These are phyloP conservation scores for Physella acuta DNA, from an alignment of 1,140 invertebrate genomes.

Conservation along the genomic window DNA sequence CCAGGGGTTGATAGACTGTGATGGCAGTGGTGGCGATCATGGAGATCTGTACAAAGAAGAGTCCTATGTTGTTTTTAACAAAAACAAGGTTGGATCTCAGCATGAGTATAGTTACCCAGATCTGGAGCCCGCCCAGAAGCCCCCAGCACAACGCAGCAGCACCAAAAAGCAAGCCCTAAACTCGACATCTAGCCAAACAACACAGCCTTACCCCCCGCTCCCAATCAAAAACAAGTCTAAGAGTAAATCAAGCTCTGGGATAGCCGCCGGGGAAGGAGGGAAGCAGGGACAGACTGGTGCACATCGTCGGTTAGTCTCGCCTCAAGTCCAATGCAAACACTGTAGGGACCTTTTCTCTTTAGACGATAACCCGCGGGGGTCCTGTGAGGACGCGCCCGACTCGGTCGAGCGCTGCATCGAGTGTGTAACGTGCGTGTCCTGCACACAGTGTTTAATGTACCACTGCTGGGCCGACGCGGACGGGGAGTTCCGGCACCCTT, in stretches of 20 bases:
- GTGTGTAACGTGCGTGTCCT: conserved; percentile 76
- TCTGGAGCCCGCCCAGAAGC: conserved; percentile 49
- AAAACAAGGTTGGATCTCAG: conserved; percentile 45
- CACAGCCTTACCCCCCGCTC: conserved; percentile 43
- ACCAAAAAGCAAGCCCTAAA: conserved; percentile 33
- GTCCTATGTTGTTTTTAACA: conserved; percentile 82
- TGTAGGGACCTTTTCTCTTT: conserved; percentile 65
- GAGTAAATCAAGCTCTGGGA: conserved; percentile 9
- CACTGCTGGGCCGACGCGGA: conserved; percentile 83
- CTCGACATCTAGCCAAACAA: conserved; percentile 15
- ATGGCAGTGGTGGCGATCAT: conserved; percentile 33
- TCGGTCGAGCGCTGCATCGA: conserved; percentile 78
- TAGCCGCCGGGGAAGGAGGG: conserved; percentile 2
- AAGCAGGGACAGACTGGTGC: conserved; percentile 8
- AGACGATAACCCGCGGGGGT: conserved; percentile 78
- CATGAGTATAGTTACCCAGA: conserved; percentile 57
- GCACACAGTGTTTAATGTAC: conserved; percentile 84
- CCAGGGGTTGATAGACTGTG: conserved; percentile 42
- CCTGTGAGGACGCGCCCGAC: conserved; percentile 88
- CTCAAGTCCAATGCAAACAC: conserved; percentile 58
- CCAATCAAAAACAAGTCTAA: conserved; percentile 43
- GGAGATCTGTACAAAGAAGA: conserved; percentile 54
- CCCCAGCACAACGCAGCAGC: conserved; percentile 43
- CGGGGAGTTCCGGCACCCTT: conserved; percentile 64
- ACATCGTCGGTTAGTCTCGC: conserved; percentile 28